Evolutionary conservation across 2,797 vertebrate species (phyloP).

Genomic region (Anabas testudineus): DNA sequence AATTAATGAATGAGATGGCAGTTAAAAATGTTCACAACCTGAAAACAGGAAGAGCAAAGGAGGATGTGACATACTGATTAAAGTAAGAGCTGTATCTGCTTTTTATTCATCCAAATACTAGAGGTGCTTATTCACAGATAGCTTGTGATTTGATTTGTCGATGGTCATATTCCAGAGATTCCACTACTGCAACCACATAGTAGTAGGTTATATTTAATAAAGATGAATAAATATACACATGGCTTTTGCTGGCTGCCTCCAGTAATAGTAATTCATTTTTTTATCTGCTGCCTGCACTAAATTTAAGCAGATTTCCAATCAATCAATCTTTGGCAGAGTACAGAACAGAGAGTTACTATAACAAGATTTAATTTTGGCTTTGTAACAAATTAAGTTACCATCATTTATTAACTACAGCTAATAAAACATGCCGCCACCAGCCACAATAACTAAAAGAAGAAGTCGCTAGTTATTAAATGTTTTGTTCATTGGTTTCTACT

Average conservation of each 20-base stretch:
- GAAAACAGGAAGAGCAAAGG: neutral
- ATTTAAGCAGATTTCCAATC: neutral
- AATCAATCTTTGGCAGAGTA: neutral
- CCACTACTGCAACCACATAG: too few relatives aligned
- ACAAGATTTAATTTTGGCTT: neutral
- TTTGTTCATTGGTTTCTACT: too few relatives aligned
- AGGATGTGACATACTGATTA: neutral
- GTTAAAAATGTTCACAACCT: neutral
- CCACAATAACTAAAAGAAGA: neutral
- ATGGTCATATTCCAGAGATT: too few relatives aligned
- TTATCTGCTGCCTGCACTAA: neutral
- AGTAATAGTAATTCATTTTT: neutral
- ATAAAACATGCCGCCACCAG: neutral
- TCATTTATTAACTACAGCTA: neutral
- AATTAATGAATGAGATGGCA: neutral
- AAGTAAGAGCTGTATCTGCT: neutral
- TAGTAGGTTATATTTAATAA: too few relatives aligned
- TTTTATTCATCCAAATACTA: neutral
- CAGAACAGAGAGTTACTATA: neutral
- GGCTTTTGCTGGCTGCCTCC: neutral
- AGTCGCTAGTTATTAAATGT: neutral
- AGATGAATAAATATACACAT: too few relatives aligned
- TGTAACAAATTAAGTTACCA: neutral
- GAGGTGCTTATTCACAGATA: neutral
- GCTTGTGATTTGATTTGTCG: neutral